Evolutionary conservation across 1,140 invertebrate genomes (phyloP), one percentile per base, ranked within the genome.

Genomic region (Trachymyrmex cornetzi): DNA sequence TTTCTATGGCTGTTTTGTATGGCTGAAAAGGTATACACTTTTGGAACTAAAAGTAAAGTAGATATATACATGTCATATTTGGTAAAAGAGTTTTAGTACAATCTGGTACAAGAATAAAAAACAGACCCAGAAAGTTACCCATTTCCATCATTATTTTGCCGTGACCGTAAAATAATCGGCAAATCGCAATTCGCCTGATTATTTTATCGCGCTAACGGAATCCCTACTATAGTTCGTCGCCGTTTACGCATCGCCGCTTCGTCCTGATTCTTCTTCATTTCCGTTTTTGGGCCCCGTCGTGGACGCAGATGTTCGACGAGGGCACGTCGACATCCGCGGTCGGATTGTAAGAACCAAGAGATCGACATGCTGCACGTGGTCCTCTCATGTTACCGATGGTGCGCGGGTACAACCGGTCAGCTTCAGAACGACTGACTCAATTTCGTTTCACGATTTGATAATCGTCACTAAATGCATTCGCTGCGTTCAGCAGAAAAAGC

Each of bases 301-400:
- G 81, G 27, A 74, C 81, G 74, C 86, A 87, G 86, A 85, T 87
- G 81, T 87, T 87, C 50, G 55, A 71, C 38, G 74, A 85, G 19
- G 44, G 55, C 38, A 66, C 59, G 22, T 61, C 66, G 24, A 50
- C 67, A 34, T 64, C 57, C 67, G 63, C 64, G 81, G 53, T 44
- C 30, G 34, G 61, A 50, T 55, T 22, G 55, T 77, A 85, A 87
- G 63, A 85, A 85, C n/a, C n/a, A 80, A 77, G 53, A 87, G 69
- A 77, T 85, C 80, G 81, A 84, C 59, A 75, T 44, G 64, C 55
- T 87, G 34, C 81, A 85, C 80, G 81, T 71, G 72, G 44, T 77
- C 59, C 63, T 75, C 55, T 69, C 61, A 53, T 50, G 7, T 84
- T 74, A 57, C 69, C 27, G 53, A 55, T 27, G 14, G 16, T 14